phyloP scores from a whole-genome alignment of 2,113 vertebrate genomes.

The Dicrurus megarhynchus region DNA sequence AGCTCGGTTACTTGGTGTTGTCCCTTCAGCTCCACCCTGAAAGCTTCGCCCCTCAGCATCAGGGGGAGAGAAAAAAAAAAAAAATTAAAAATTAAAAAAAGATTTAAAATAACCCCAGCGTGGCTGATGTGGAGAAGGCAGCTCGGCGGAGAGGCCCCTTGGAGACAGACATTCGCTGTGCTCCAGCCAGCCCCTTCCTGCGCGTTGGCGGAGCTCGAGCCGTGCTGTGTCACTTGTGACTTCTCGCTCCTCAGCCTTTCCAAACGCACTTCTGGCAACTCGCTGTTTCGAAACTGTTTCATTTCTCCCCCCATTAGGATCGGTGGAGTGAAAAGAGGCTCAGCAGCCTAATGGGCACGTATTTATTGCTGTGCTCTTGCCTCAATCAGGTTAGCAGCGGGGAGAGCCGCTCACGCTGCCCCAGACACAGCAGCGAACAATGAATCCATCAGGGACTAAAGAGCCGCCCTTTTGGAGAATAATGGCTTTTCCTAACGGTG shows the following conservation, averaged over 20 bases:
- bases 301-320: neutral
- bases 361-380: neutral
- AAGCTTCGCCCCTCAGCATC: neutral
- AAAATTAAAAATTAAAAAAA: too few species aligned
- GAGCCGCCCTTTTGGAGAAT: slow-evolving; percentile 44
- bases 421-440: slow-evolving; percentile 30
- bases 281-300: neutral
- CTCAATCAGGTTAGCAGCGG: slow-evolving; percentile 67
- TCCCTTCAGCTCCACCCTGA: neutral
- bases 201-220: neutral
- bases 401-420: slow-evolving; percentile 26
- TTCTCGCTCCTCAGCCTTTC: slow-evolving; percentile 12
- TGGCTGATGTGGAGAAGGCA: neutral
- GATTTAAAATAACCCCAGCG: accelerated
- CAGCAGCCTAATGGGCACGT: neutral
- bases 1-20: accelerated
- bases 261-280: neutral
- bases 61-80: too few species aligned
- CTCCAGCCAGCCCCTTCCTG: neutral
- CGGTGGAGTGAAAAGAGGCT: slow-evolving; percentile 30
- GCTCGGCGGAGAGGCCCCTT: neutral
- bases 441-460: slow-evolving; percentile 27
- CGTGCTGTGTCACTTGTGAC: neutral
- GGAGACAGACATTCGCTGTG: neutral
- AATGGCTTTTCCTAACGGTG: slow-evolving; percentile 61